A percentile compares a stretch with the other conserved stretches of the same genome.
These are phyloP conservation scores for Strix aluco DNA, from an alignment of 2,113 vertebrate species.

Conservation along the genomic window DNA sequence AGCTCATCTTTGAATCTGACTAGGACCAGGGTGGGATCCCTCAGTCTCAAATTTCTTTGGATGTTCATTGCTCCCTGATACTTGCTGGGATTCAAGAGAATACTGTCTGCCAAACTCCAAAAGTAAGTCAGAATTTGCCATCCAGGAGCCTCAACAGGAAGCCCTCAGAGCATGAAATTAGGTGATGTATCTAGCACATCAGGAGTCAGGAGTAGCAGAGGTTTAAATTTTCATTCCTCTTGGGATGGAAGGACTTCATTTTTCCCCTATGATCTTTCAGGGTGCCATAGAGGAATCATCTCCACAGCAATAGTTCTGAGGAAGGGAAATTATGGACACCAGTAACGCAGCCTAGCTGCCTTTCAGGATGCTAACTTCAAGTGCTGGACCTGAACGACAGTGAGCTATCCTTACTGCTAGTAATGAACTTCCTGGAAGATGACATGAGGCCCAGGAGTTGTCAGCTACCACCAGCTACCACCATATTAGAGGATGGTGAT, in stretches of 20 bases:
- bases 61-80: not conserved
- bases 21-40: not conserved
- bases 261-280: not conserved
- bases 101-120: not conserved
- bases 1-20: not conserved
- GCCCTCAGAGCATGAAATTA: not conserved
- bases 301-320: not conserved
- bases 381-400: fast-evolving
- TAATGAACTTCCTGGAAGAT: not conserved
- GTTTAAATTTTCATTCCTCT: not conserved
- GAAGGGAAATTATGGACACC: not conserved
- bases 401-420: not conserved
- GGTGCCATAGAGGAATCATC: not conserved
- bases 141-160: not conserved
- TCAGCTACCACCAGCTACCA: not conserved
- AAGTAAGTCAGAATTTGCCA: not conserved
- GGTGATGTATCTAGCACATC: not conserved
- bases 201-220: not conserved
- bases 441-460: not conserved
- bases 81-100: not conserved
- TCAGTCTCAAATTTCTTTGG: not conserved
- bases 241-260: not conserved
- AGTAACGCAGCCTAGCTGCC: not conserved
- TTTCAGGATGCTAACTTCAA: not conserved
- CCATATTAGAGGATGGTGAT: not conserved